These are phyloP conservation scores for Ptychobarbus kaznakovi DNA, from an alignment of 2,797 vertebrate species.

Conservation along the genomic window DNA sequence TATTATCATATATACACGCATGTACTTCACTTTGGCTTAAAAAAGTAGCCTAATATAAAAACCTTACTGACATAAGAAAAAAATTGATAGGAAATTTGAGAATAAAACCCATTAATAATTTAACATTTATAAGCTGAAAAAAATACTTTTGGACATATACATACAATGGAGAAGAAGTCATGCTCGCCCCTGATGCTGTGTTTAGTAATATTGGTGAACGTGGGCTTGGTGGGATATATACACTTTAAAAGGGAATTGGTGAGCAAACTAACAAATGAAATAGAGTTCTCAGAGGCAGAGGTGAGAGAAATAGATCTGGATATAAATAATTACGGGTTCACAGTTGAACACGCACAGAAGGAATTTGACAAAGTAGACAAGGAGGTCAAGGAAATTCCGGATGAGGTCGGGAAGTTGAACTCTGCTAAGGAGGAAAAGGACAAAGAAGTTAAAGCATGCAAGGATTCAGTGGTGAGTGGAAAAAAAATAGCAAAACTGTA, in stretches of 20 bases:
- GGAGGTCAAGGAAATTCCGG: not conserved
- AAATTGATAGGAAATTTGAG: not conserved
- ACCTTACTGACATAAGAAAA: not conserved
- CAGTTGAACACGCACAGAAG: not conserved
- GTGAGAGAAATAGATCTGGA: not conserved
- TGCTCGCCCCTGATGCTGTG: not conserved
- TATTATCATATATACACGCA: not conserved
- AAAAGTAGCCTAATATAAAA: not conserved
- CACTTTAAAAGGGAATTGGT: not conserved
- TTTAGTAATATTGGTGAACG: not conserved
- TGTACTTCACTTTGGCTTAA: not conserved
- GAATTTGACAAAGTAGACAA: not conserved
- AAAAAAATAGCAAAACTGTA: not conserved
- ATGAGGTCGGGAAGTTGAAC: not conserved
- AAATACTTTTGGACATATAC: not conserved
- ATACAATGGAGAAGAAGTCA: not conserved
- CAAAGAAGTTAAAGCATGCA: not conserved
- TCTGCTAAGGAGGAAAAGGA: not conserved
- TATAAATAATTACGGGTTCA: not conserved
- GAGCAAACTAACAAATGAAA: not conserved
- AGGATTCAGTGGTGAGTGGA: slow-evolving; percentile 18
- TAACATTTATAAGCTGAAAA: not conserved
- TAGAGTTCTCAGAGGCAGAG: not conserved
- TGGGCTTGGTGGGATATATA: not conserved
- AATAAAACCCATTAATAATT: not conserved